phyloP scores from a whole-genome alignment of 1,140 invertebrate genomes.

The Chlorops oryzae region DNA sequence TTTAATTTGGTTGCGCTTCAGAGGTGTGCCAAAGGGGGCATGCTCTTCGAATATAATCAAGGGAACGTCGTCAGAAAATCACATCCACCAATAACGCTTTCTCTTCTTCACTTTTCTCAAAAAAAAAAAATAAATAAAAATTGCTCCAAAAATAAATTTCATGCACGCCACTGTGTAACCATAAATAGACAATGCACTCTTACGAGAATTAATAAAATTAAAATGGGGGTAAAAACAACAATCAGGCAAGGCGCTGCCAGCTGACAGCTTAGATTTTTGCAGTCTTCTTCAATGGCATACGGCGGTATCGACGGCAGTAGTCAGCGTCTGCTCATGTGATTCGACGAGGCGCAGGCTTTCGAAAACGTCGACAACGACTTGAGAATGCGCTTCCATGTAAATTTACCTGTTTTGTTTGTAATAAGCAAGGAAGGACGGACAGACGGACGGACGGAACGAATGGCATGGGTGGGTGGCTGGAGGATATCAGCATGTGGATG shows the following conservation, averaged over 20 bases:
- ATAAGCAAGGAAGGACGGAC: too few species aligned
- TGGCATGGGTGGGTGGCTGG: too few species aligned
- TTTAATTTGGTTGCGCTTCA: too few species aligned
- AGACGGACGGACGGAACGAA: too few species aligned
- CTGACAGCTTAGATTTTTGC: background rate
- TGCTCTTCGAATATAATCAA: background rate
- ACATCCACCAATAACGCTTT: background rate
- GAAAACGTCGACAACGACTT: conserved; percentile 13
- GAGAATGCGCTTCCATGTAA: conserved; percentile 2
- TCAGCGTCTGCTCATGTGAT: background rate
- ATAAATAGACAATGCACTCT: conserved; percentile 18
- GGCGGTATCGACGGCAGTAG: background rate
- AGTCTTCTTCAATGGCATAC: background rate
- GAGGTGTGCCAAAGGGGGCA: background rate
- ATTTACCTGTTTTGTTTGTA: conserved; percentile 1
- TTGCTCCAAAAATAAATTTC: background rate
- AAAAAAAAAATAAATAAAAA: background rate
- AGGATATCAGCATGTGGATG: too few species aligned
- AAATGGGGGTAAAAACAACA: conserved; percentile 12
- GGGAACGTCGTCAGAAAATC: background rate
- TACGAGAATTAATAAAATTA: conserved; percentile 45
- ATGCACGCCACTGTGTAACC: background rate
- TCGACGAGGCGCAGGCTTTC: background rate
- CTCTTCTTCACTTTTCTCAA: too few species aligned
- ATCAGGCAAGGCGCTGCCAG: conserved; percentile 21